Evolutionary conservation across 1,140 invertebrate species (phyloP), one percentile per base, ranked within the genome.

Genomic region (Caerostris darwini): DNA sequence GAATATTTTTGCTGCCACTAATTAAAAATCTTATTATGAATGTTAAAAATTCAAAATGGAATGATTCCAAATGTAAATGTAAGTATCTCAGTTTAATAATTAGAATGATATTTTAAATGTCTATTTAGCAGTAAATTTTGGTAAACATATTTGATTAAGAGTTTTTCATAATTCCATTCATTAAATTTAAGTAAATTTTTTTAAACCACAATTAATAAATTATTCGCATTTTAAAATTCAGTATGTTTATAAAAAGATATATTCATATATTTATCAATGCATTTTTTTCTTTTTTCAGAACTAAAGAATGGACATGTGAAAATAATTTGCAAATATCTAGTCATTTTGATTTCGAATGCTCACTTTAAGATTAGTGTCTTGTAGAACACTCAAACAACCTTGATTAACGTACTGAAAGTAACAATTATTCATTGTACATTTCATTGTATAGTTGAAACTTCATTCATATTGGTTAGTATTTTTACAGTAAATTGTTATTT

Each of bases 311-410:
- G 54, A n/a, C 58, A 85, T 50, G 59, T 64, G 57, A 57, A 88
- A 53, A 7, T 54, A 7, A 83, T 17, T 83, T 83, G 6, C 58
- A 88, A 88, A 14, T 64, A 57, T 59, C 67, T 90, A 90, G 17
- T 69, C 88, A 90, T n/a, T 90, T 91, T 19, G n/a, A 67, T 83
- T 61, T 87, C 94, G 81, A 94, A 95, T 95, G 94, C 90, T 95
- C n/a, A 94, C 50, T 87, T 56, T 95, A 93, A 58, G 94, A 19
- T 59, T 95, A 14, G 94, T 95, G 17, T 95, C 94, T 61, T 95
- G 94, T 64, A 94, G 94, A 94, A 77, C 94, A 64, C 81, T 95
- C 10, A 95, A 95, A 71, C 94, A 95, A 57, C 94, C 94, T 8
- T 95, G 69, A 93, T 7, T 57, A 77, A 12, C 59, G 14, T 19